Conservation (phyloP, 2,797 vertebrate genomes). For the Xiphorhynchus erythropygius region DNA sequence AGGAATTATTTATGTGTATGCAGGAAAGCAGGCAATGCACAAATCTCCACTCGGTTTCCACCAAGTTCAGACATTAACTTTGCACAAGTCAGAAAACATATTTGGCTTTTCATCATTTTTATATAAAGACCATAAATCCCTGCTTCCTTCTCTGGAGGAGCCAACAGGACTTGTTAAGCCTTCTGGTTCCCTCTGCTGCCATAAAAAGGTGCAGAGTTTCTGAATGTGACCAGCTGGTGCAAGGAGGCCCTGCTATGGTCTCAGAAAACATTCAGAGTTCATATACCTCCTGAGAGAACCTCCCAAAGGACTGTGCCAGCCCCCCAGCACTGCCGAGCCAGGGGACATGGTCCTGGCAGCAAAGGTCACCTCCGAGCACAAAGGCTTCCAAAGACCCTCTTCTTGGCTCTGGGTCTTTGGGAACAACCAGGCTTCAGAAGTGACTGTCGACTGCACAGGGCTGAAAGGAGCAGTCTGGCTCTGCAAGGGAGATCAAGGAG, state of each 20-base stretch:
- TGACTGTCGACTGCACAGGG: background rate
- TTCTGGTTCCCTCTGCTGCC: conserved; percentile 38
- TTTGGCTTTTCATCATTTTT: background rate
- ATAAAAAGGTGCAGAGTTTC: conserved; percentile 46
- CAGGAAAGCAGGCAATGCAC: background rate
- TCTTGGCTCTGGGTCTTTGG: background rate
- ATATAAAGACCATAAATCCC: conserved; percentile 28
- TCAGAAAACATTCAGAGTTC: background rate
- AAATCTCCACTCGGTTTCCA: background rate
- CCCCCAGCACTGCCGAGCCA: fast-evolving
- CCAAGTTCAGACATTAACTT: background rate
- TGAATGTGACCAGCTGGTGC: background rate
- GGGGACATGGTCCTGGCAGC: fast-evolving
- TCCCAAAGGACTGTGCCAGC: fast-evolving
- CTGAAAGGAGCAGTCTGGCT: background rate
- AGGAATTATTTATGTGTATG: background rate
- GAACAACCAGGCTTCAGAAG: background rate
- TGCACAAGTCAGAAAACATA: background rate
- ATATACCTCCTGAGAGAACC: background rate
- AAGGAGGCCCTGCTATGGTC: background rate
- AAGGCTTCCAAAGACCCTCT: background rate
- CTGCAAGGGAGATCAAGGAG: background rate
- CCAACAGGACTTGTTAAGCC: conserved; percentile 9
- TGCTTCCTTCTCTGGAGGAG: conserved; percentile 18
- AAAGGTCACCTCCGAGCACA: background rate